A percentile compares a stretch with the other conserved stretches of the same genome.
phyloP scores from a whole-genome alignment of 2,888 invertebrate species.

The Acholoe squamosa region DNA sequence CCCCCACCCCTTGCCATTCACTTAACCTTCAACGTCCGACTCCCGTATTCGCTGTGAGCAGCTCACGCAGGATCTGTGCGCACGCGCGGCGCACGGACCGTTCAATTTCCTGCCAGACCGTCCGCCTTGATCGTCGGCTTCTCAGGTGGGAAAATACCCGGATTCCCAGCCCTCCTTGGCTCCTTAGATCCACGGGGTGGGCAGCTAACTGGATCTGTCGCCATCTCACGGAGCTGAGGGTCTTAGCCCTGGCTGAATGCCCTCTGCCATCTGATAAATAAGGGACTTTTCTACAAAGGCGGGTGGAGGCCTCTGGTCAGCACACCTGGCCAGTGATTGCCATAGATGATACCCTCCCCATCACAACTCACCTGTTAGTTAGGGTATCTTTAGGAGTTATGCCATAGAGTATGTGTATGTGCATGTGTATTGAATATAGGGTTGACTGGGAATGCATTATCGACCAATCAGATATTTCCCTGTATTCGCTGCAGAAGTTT shows the following conservation, averaged over 20 bases:
- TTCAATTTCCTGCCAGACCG: constrained; percentile 29
- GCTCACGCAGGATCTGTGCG: constrained; percentile 33
- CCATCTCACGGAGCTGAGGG: constrained; percentile 55
- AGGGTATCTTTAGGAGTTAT: too few species aligned
- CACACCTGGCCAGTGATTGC: background rate
- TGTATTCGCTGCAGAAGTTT: too few species aligned
- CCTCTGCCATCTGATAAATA: constrained; percentile 25
- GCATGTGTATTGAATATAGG: too few species aligned
- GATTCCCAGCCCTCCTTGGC: background rate
- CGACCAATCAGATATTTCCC: too few species aligned
- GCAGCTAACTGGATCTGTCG: constrained; percentile 46
- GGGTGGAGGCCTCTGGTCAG: background rate
- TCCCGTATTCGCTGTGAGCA: background rate
- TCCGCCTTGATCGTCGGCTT: constrained; percentile 14
- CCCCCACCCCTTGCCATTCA: background rate
- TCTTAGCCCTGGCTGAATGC: constrained; percentile 35
- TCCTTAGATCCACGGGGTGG: background rate
- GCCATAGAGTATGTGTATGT: too few species aligned
- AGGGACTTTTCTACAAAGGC: background rate
- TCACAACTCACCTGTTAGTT: too few species aligned
- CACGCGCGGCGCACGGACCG: background rate
- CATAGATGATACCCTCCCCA: too few species aligned
- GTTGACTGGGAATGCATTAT: too few species aligned
- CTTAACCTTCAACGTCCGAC: constrained; percentile 50
- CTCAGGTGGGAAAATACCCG: constrained; percentile 53